These are phyloP conservation scores for Stichopus horrens DNA, from an alignment of 53 echinoderm and acorn worm genomes.

Conservation along the genomic window DNA sequence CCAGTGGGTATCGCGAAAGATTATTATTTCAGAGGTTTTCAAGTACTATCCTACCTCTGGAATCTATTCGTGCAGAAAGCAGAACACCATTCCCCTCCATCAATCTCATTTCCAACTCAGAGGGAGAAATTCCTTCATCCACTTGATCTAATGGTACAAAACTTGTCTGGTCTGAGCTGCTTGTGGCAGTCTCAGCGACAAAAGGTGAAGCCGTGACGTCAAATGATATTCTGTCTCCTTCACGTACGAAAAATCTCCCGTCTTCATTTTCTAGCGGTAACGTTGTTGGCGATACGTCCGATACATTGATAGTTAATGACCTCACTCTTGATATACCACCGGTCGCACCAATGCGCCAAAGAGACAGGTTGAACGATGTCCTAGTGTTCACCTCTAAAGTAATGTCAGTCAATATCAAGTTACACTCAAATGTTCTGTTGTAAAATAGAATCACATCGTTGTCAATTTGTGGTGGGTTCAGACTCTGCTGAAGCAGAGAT, in stretches of 20 bases:
- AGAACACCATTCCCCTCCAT: neutral
- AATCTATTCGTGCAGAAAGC: neutral
- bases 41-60: too few species aligned
- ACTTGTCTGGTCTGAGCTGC: neutral
- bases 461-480: neutral
- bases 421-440: neutral
- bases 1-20: too few species aligned
- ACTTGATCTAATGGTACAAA: neutral
- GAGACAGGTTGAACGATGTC: neutral
- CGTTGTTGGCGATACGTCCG: neutral
- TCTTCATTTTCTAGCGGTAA: neutral
- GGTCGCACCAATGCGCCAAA: neutral
- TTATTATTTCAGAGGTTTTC: too few species aligned
- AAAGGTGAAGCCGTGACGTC: neutral
- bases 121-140: neutral
- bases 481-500: neutral
- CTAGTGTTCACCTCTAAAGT: neutral
- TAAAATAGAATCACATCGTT: neutral
- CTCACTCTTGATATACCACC: neutral
- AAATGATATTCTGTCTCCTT: neutral
- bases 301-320: too few species aligned
- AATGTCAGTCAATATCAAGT: neutral
- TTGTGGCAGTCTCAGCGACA: neutral
- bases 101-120: neutral
- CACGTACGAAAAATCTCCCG: neutral